A percentile compares a stretch with the other conserved stretches of the same genome.
Evolutionary conservation across 2,797 vertebrate species (phyloP).

Genomic region (Pterois miles): DNA sequence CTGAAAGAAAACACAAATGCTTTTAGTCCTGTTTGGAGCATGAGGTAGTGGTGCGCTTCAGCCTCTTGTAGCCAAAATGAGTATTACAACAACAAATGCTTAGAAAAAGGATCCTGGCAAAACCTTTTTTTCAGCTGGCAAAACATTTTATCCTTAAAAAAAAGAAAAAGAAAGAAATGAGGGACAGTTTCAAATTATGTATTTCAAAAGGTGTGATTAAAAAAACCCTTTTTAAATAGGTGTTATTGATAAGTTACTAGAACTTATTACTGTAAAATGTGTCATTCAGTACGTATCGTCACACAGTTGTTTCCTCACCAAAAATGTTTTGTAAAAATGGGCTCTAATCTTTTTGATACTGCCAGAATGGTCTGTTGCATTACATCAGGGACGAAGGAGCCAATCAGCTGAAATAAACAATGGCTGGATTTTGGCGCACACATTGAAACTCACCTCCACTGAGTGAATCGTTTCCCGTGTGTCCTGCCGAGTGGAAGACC

Average conservation of each 20-base stretch:
- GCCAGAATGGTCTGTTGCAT: background rate
- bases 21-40: too few species aligned
- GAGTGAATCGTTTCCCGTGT: constrained; percentile 47
- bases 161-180: too few species aligned
- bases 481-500: constrained; percentile 67
- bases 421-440: background rate
- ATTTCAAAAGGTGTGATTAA: background rate
- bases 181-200: too few species aligned
- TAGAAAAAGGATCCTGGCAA: too few species aligned
- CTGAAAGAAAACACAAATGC: too few species aligned
- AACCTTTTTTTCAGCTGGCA: too few species aligned
- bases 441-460: constrained; percentile 52
- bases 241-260: background rate
- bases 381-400: background rate
- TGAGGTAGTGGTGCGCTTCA: too few species aligned
- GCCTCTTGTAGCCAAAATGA: background rate
- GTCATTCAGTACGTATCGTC: background rate
- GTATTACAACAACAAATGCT: too few species aligned
- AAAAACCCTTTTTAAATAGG: background rate
- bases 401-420: background rate
- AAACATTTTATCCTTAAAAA: too few species aligned
- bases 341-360: background rate
- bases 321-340: background rate
- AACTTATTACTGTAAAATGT: background rate
- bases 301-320: background rate